Conservation (phyloP, 2,113 vertebrate species). For the Zosterops japonicus region DNA sequence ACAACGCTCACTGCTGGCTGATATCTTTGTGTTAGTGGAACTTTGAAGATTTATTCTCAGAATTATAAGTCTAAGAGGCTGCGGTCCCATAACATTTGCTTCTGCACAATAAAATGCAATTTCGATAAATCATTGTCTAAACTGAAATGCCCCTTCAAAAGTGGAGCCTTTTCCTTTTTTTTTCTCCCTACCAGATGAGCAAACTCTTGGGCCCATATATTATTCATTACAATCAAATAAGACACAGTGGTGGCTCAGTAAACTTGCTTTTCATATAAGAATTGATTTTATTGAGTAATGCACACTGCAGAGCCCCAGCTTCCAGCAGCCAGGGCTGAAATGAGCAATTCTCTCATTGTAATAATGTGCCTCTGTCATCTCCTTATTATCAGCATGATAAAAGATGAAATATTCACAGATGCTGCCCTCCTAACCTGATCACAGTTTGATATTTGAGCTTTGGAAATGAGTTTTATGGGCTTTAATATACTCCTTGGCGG, state of each 20-base stretch:
- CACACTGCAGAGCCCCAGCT: constrained; percentile 84
- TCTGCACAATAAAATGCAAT: constrained; percentile 71
- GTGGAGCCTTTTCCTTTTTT: constrained; percentile 69
- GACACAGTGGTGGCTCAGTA: constrained; percentile 89
- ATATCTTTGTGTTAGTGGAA: background rate
- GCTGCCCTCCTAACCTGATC: constrained; percentile 99
- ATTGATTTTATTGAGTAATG: constrained; percentile 97
- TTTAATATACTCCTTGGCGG: constrained; percentile 99
- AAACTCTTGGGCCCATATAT: constrained; percentile 85
- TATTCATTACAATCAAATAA: constrained; percentile 99
- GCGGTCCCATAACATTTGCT: constrained; percentile 63
- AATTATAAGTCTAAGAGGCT: constrained; percentile 61
- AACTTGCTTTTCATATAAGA: constrained; percentile 96
- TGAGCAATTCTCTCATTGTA: constrained; percentile 99
- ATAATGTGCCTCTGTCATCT: constrained; percentile 99
- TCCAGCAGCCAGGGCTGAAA: constrained; percentile 93
- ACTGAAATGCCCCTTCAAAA: constrained; percentile 78
- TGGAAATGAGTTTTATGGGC: constrained; percentile 99
- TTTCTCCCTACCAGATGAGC: constrained; percentile 53
- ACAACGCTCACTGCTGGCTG: background rate
- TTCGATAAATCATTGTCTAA: constrained; percentile 74
- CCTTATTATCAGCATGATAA: constrained; percentile 99
- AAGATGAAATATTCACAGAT: constrained; percentile 99
- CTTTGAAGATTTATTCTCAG: constrained; percentile 50
- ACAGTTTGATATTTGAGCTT: constrained; percentile 99